A percentile compares a stretch with the other conserved stretches of the same genome.
These are phyloP conservation scores for Tetragnatha montana DNA, from an alignment of 2,888 invertebrate genomes.

Conservation along the genomic window DNA sequence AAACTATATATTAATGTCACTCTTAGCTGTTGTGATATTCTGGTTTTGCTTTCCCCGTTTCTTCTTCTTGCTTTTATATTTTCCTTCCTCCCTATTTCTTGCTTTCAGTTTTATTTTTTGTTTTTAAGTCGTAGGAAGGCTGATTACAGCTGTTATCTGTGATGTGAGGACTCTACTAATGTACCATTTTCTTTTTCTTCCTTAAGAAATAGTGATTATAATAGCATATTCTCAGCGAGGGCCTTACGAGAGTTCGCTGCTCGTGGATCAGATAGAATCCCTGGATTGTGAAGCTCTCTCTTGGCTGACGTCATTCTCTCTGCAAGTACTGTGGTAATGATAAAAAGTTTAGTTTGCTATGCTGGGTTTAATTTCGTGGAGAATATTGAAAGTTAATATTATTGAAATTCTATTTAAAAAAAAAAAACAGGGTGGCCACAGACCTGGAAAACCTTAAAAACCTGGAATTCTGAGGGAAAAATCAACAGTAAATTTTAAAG, in stretches of 20 bases:
- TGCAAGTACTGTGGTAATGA: conserved; percentile 66
- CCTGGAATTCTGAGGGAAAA: too few relatives aligned
- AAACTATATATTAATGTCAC: not conserved
- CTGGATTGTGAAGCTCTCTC: conserved; percentile 40
- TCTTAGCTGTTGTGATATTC: not conserved
- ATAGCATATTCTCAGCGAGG: conserved; percentile 61
- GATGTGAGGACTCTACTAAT: conserved; percentile 66
- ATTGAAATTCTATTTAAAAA: conserved; percentile 1
- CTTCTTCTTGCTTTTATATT: not conserved
- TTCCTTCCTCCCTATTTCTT: conserved; percentile 15
- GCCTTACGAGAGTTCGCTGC: conserved; percentile 57
- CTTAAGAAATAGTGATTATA: conserved; percentile 67
- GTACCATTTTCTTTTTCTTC: conserved; percentile 68
- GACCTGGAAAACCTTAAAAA: too few relatives aligned
- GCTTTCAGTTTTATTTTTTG: conserved; percentile 44
- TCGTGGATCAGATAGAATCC: conserved; percentile 42
- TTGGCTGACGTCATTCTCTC: conserved; percentile 39
- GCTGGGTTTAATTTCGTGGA: conserved; percentile 69
- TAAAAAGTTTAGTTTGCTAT: conserved; percentile 69
- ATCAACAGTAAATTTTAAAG: too few relatives aligned
- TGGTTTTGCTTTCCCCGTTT: not conserved
- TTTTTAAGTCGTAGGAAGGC: conserved; percentile 62
- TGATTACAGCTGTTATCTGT: conserved; percentile 70
- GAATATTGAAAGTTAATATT: conserved; percentile 67
- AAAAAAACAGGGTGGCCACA: too few relatives aligned